Conservation (phyloP, 2,888 invertebrate genomes). For the Linnaemya vulpina region DNA sequence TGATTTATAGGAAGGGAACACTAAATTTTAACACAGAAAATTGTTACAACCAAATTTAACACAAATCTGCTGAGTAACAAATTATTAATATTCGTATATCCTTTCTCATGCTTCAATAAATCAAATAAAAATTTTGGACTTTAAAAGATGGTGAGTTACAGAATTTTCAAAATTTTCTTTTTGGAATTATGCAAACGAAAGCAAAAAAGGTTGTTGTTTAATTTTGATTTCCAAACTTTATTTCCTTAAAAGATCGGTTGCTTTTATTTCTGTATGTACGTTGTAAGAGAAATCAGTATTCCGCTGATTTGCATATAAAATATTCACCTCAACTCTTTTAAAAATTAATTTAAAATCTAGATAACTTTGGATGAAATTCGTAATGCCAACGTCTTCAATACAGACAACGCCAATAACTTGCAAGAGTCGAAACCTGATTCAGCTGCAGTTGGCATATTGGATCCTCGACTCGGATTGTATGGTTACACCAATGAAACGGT, state of each 20-base stretch:
- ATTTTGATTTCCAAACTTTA: conserved; percentile 32
- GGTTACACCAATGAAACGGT: conserved; percentile 98
- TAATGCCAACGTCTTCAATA: conserved; percentile 85
- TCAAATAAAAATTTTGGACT: conserved; percentile 72
- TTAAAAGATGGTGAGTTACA: conserved; percentile 78
- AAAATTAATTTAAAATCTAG: conserved; percentile 82
- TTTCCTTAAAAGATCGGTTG: conserved; percentile 24
- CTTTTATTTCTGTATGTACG: conserved; percentile 7
- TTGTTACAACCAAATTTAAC: not conserved
- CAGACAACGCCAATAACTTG: conserved; percentile 72
- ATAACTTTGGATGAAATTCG: conserved; percentile 91
- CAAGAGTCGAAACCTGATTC: conserved; percentile 68
- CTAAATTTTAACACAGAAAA: not conserved
- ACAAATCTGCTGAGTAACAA: not conserved
- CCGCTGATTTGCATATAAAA: not conserved
- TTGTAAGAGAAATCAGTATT: not conserved
- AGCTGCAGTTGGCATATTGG: conserved; percentile 85
- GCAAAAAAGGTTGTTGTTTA: conserved; percentile 61
- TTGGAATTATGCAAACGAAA: conserved; percentile 57
- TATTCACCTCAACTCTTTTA: conserved; percentile 9
- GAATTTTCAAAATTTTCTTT: conserved; percentile 34
- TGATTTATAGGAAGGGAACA: not conserved
- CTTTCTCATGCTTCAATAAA: conserved; percentile 66
- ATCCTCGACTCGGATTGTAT: conserved; percentile 94
- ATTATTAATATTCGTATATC: conserved; percentile 56